Percentiles rank a stretch among this genome's conserved stretches.
Evolutionary conservation across 2,113 vertebrate genomes (phyloP).

Genomic region (Archilochus colubris): DNA sequence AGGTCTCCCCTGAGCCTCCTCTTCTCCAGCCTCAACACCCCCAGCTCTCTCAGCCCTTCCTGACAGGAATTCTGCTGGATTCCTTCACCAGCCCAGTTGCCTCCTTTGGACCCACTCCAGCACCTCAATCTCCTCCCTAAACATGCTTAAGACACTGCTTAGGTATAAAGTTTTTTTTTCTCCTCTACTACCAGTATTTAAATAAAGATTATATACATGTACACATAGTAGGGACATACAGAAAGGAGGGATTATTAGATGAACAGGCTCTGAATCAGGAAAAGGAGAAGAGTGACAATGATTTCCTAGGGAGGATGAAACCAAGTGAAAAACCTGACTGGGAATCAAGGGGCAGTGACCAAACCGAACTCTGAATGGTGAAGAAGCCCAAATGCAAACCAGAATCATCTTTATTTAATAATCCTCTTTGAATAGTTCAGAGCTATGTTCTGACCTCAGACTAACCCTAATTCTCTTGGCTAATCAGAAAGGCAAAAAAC

Average conservation of each 20-base stretch:
- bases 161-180: background rate
- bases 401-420: background rate
- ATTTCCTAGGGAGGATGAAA: background rate
- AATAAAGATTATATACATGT: background rate
- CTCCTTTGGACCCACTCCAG: no score
- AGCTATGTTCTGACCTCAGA: background rate
- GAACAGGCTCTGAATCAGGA: background rate
- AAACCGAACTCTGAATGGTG: background rate
- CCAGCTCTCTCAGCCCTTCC: no score
- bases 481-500: background rate
- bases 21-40: no score
- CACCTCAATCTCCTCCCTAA: background rate
- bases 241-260: background rate
- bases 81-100: no score
- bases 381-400: background rate
- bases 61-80: no score
- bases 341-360: background rate
- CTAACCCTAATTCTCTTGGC: fast-evolving
- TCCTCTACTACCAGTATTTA: background rate
- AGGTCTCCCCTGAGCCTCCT: no score
- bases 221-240: background rate
- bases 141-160: background rate
- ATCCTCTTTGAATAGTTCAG: background rate
- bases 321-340: background rate
- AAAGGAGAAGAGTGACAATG: background rate